phyloP scores from a whole-genome alignment of 2,113 vertebrate species.

The Rallus limicola region DNA sequence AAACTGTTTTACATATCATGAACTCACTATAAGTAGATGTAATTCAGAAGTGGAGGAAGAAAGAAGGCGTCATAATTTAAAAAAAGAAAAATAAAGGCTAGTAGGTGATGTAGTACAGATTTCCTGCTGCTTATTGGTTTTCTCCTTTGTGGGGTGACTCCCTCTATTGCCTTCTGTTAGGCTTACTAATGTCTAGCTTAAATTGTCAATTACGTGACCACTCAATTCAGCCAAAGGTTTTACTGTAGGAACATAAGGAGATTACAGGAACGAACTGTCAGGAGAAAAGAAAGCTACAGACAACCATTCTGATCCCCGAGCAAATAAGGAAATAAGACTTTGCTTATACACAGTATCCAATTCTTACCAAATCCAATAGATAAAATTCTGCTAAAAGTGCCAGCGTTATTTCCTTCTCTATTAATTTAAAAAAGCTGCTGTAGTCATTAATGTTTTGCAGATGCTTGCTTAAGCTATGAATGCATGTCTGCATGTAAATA shows the following conservation, averaged over 20 bases:
- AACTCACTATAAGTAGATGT: background rate
- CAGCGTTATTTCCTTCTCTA: background rate
- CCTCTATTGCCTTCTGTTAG: background rate
- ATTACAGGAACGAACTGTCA: background rate
- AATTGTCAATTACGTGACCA: background rate
- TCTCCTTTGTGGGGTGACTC: background rate
- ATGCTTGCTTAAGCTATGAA: background rate
- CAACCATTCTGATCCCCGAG: background rate
- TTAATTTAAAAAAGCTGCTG: background rate
- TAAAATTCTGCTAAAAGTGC: background rate
- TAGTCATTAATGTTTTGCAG: background rate
- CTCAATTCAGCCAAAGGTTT: slow-evolving; percentile 1
- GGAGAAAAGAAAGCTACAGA: background rate
- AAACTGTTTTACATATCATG: background rate
- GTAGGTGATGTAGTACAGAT: background rate
- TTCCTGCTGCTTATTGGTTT: background rate
- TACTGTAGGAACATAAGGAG: background rate
- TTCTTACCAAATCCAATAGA: background rate
- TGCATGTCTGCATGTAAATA: background rate
- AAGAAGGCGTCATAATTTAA: background rate
- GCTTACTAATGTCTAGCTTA: background rate
- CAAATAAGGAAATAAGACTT: background rate
- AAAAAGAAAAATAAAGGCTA: background rate
- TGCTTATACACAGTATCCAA: background rate
- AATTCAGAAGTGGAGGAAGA: background rate